phyloP scores from a whole-genome alignment of 2,888 invertebrate genomes.

The Lagria hirta region DNA sequence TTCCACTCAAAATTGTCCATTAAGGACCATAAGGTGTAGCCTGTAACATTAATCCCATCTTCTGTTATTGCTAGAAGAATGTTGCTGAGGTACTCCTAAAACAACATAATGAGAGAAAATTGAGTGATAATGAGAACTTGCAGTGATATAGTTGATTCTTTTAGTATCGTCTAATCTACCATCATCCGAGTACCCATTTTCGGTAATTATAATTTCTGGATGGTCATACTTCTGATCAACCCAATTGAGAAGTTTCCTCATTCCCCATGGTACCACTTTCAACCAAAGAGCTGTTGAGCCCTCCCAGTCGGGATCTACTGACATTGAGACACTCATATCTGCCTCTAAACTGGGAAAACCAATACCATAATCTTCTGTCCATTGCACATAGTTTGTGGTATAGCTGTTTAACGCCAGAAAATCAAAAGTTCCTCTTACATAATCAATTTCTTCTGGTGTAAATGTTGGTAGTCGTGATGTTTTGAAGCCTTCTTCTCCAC shows the following conservation, averaged over 20 bases:
- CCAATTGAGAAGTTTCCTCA: slow-evolving; percentile 57
- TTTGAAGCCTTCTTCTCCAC: slow-evolving; percentile 51
- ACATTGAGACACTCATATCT: slow-evolving; percentile 24
- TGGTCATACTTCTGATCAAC: slow-evolving; percentile 48
- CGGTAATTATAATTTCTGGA: slow-evolving; percentile 59
- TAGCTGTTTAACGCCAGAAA: slow-evolving; percentile 79
- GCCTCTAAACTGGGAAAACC: slow-evolving; percentile 10
- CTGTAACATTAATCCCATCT: slow-evolving; percentile 51
- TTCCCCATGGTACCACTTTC: slow-evolving; percentile 56
- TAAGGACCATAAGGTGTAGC: slow-evolving; percentile 46
- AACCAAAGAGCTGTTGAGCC: slow-evolving; percentile 23
- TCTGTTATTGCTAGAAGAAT: slow-evolving; percentile 47
- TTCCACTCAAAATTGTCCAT: slow-evolving; percentile 56
- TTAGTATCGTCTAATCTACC: slow-evolving; percentile 56
- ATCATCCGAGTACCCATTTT: slow-evolving; percentile 59
- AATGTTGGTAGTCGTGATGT: slow-evolving; percentile 66
- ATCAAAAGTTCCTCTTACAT: slow-evolving; percentile 66
- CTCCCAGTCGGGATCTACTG: slow-evolving; percentile 26
- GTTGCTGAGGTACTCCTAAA: slow-evolving; percentile 54
- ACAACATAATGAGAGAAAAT: neutral
- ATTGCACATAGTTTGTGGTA: slow-evolving; percentile 57
- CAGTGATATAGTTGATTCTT: slow-evolving; percentile 51
- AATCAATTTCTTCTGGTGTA: slow-evolving; percentile 60
- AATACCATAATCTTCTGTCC: slow-evolving; percentile 20
- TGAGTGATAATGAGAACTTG: slow-evolving; percentile 28